Conservation (phyloP, 1,140 invertebrate genomes). For the Neotoxoptera formosana region DNA sequence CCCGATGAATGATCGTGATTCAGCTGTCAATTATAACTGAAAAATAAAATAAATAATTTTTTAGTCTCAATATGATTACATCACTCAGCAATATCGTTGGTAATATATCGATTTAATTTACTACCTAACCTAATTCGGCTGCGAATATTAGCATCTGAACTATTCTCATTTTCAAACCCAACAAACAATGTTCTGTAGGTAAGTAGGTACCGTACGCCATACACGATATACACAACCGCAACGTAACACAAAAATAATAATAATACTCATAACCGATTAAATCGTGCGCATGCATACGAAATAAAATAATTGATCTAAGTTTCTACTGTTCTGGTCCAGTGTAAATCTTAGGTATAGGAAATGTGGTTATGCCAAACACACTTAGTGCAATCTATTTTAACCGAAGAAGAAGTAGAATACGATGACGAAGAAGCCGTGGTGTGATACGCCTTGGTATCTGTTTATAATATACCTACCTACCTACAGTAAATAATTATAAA, state of each 20-base stretch:
- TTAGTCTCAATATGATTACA: background rate
- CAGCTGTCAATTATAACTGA: background rate
- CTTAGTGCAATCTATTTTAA: background rate
- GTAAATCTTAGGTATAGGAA: background rate
- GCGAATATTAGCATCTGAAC: background rate
- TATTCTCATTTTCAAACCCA: background rate
- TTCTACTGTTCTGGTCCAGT: background rate
- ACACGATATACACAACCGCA: too few relatives aligned
- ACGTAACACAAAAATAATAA: background rate
- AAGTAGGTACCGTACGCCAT: background rate
- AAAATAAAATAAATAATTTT: background rate
- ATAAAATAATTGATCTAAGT: background rate
- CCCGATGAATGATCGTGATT: background rate
- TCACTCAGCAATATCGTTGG: background rate
- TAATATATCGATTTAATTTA: background rate
- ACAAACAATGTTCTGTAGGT: background rate
- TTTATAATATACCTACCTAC: background rate
- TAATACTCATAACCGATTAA: background rate
- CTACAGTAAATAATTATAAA: background rate
- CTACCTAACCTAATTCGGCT: background rate
- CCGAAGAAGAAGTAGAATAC: background rate
- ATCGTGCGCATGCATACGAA: fast-evolving
- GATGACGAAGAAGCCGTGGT: background rate
- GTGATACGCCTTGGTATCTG: background rate
- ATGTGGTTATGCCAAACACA: background rate